Evolutionary conservation across 2,888 invertebrate species (phyloP), one percentile per base, ranked within the genome.

Genomic region (Conomelus anceps): DNA sequence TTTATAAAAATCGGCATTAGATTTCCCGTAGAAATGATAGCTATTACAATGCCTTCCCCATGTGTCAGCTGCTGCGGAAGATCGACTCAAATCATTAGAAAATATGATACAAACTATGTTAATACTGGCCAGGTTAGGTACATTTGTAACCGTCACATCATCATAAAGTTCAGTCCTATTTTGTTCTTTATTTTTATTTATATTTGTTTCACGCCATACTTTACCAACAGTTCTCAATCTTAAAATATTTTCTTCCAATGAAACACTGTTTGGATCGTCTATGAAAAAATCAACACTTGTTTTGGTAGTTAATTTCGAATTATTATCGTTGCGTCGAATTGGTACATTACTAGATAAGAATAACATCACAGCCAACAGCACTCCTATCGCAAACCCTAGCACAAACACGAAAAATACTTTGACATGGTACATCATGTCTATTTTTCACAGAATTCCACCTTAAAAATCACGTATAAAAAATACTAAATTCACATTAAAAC

Each of bases 21-120:
- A 26, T 86, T 22, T 91, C 20, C 92, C 92, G 90, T 93, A 93
- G 90, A 93, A 93, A 90, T 92, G 92, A 22, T 93, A 89, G 24
- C 91, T 91, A 90, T 93, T 93, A 91, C 94, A 94, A 7, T 92
- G 93, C 29, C 90, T 91, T 3, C 93, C 93, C 94, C 94, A 94
- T 1, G 94, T 94, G 22, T 92, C 92, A 34, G 92, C 91, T 6
- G 93, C 93, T 0, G 94, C 92, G 88, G 92, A 91, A 0, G 93
- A 93, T 89, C 94, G 93, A 89, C 93, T 94, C 0, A 92, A 89
- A 91, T 93, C 94, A 22, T 93, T 92, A 0, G 94, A 93, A 91
- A 94, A 93, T 85, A 95, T 93, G 0, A 94, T 92, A 92, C 95
- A 95, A 0, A 94, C 92, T 17, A 95, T 90, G 88, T 93, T 92